Conservation (phyloP, 1,140 invertebrate genomes). For the Proales similis region DNA sequence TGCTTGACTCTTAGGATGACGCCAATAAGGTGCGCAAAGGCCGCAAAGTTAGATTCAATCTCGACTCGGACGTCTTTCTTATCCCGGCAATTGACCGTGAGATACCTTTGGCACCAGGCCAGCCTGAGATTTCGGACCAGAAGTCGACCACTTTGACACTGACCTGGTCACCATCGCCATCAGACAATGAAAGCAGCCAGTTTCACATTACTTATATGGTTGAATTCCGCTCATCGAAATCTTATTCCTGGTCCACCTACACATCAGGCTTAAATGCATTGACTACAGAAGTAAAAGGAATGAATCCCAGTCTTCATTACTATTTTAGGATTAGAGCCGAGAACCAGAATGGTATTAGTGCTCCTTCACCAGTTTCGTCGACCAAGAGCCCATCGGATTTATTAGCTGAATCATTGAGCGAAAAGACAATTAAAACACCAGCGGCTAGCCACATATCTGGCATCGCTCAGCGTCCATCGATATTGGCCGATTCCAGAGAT, state of each 20-base stretch:
- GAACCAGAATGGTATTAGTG: constrained; percentile 22
- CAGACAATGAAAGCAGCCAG: neutral
- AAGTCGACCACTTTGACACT: neutral
- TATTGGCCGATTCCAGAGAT: constrained; percentile 73
- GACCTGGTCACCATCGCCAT: constrained; percentile 9
- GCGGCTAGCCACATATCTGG: neutral
- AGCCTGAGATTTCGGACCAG: neutral
- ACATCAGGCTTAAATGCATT: neutral
- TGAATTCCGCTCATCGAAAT: constrained; percentile 11
- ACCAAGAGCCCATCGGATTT: constrained; percentile 5
- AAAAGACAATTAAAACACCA: neutral
- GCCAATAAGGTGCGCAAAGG: constrained; percentile 8
- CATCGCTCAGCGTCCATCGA: constrained; percentile 53
- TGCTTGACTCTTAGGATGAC: neutral
- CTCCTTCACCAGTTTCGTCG: neutral
- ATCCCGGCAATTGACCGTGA: constrained; percentile 16
- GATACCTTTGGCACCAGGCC: neutral
- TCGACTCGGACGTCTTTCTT: constrained; percentile 21
- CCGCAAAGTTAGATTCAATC: constrained; percentile 15
- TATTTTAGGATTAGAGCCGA: constrained; percentile 29
- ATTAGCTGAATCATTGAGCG: neutral
- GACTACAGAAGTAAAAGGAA: neutral
- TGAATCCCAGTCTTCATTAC: constrained; percentile 1
- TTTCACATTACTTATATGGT: constrained; percentile 13
- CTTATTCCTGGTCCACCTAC: constrained; percentile 27